Base-by-base conservation (phyloP, 1,140 invertebrate species). In the Rhopalosiphum padi region DNA sequence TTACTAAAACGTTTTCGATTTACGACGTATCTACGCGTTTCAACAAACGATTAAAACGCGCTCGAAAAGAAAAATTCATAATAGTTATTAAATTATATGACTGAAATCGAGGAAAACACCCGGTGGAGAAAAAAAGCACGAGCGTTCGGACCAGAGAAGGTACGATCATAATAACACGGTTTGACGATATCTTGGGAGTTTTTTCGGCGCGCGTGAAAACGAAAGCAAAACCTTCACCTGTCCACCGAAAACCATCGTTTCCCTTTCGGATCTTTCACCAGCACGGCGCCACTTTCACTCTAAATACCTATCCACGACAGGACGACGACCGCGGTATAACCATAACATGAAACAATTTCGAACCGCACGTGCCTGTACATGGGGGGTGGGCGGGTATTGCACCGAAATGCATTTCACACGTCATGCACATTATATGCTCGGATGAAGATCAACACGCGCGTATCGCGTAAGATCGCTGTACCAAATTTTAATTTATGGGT, bases 151-250 rank as follows among this genome's bases (percentile, higher is more conserved):
- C 30, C 25, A 30, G 37, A 30, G 23, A 60, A 46, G 30, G 30
- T n/a, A 25, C 37, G 18, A 6, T 11, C 23, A n/a, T 30, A 77
- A 77, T 86, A 83, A 37, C 22, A 85, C 41, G 37, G 23, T 85
- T 25, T n/a, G 41, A 89, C 35, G 86, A 25, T 87, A 46, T 35
- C 11, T n/a, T 25, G 43, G n/a, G 7, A 37, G 25, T 89, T 41
- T 89, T 60, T 68, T 90, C 37, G 89, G 90, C 41, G 91, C 77
- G 77, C 77, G 91, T 93, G 77, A 93, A 93, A 93, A 93, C 91
- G 91, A 93, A 93, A 93, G 91, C 91, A 93, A 86, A 91, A 92
- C 91, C 91, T 93, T 93, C 91, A 93, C 91, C 91, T 55, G 91
- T 53, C 48, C 48, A 55, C 90, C 90, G 90, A 91, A 91, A 93